Conservation (phyloP, 2,113 vertebrate species). For the Ceyx cyanopectus region DNA sequence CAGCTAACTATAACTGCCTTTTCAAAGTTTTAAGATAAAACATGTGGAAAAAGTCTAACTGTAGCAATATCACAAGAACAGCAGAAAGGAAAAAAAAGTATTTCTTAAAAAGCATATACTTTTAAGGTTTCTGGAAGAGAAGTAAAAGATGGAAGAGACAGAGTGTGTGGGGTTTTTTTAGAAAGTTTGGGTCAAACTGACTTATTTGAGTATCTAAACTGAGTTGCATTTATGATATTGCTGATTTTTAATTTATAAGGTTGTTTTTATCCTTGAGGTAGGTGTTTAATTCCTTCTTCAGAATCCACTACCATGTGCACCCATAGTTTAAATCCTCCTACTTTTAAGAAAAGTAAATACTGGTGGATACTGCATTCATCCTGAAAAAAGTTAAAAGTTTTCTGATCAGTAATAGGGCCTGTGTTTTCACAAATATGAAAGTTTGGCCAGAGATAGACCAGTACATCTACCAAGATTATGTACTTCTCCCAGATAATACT, state of each 20-base stretch:
- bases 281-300: background rate
- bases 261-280: background rate
- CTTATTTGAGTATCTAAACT: background rate
- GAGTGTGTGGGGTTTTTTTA: background rate
- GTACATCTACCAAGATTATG: background rate
- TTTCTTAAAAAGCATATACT: background rate
- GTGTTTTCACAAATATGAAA: background rate
- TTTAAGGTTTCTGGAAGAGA: background rate
- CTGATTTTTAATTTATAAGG: background rate
- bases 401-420: background rate
- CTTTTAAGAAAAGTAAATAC: background rate
- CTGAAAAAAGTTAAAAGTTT: background rate
- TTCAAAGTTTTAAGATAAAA: background rate
- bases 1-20: background rate
- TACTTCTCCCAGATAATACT: background rate
- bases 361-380: background rate
- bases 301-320: background rate
- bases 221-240: background rate
- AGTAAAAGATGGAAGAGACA: background rate
- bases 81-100: background rate
- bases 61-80: background rate
- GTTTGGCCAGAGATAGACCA: background rate
- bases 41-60: background rate
- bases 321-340: background rate
- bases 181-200: background rate